Evolutionary conservation across 2,113 vertebrate genomes (phyloP).

Genomic region (human): DNA sequence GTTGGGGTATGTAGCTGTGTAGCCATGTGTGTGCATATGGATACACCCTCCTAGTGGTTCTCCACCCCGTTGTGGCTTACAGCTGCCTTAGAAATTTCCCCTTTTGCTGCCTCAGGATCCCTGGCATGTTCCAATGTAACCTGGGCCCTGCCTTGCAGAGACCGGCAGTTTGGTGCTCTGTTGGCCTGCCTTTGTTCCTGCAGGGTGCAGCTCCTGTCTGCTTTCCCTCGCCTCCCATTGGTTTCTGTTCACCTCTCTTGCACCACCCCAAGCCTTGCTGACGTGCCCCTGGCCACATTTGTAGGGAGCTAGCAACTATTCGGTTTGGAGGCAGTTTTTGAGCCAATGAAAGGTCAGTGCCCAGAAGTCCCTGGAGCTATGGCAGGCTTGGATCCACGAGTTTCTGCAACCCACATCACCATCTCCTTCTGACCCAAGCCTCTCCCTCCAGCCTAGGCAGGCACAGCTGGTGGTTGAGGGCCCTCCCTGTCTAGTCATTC

Average conservation of each 20-base stretch:
- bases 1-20: neutral
- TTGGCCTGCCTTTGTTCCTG: neutral
- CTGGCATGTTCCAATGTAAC: neutral
- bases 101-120: neutral
- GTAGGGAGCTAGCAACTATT: neutral
- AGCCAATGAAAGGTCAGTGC: neutral
- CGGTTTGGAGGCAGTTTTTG: neutral
- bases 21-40: fast-evolving
- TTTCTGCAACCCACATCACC: neutral
- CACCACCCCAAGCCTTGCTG: neutral
- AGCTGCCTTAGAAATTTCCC: neutral
- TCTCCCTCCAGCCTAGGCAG: neutral
- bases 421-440: neutral
- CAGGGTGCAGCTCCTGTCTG: neutral
- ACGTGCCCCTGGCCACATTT: neutral
- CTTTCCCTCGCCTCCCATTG: neutral
- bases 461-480: too few species aligned
- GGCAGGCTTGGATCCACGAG: neutral
- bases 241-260: neutral
- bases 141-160: neutral
- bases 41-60: neutral
- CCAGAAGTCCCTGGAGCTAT: neutral
- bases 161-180: neutral
- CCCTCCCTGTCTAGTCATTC: neutral
- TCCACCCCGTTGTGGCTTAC: neutral